phyloP scores from a whole-genome alignment of 2,888 invertebrate species.

The Zygaena filipendulae region DNA sequence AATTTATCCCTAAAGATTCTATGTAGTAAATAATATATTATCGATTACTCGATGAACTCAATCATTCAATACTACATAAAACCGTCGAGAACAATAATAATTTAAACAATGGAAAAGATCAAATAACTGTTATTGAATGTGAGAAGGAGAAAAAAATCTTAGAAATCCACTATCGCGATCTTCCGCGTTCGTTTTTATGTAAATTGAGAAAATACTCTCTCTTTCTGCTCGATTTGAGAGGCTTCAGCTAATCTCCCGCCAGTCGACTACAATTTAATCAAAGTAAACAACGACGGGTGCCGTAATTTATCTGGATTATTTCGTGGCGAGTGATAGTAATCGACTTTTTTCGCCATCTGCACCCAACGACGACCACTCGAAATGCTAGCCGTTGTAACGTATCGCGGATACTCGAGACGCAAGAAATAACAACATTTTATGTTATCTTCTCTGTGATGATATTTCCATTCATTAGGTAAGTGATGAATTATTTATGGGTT shows the following conservation, averaged over 20 bases:
- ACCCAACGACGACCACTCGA: constrained; percentile 25
- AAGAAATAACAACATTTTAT: constrained; percentile 32
- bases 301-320: constrained; percentile 68
- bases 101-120: constrained; percentile 9
- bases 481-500: too few relatives aligned
- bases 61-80: constrained; percentile 3
- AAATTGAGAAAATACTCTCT: constrained; percentile 57
- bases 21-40: too few relatives aligned
- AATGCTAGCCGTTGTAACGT: constrained; percentile 36
- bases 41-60: too few relatives aligned
- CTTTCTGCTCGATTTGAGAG: constrained; percentile 60
- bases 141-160: constrained; percentile 23
- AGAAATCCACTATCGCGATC: constrained; percentile 32
- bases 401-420: constrained; percentile 36
- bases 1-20: too few relatives aligned
- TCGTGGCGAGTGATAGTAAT: constrained; percentile 60
- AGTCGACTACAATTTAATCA: constrained; percentile 69
- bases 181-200: constrained; percentile 56
- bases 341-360: constrained; percentile 55
- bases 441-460: constrained; percentile 26
- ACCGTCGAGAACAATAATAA: not conserved
- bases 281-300: constrained; percentile 60
- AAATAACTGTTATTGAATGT: constrained; percentile 24
- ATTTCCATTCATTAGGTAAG: too few relatives aligned
- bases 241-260: constrained; percentile 63